These are phyloP conservation scores for Suncus etruscus DNA, from an alignment of 2,113 vertebrate genomes.

Conservation along the genomic window DNA sequence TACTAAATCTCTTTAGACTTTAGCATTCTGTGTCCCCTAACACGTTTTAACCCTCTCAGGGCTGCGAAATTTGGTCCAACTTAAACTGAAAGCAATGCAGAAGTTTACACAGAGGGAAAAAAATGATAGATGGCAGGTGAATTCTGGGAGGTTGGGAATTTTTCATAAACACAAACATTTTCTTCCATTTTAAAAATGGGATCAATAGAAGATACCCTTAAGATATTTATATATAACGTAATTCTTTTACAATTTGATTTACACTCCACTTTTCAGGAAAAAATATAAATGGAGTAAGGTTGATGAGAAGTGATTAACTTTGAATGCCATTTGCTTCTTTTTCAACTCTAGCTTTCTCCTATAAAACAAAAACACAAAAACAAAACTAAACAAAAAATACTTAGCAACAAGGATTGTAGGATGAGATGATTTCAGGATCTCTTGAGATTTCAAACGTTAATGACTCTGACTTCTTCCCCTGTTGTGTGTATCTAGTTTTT, in stretches of 20 bases:
- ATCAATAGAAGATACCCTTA: background rate
- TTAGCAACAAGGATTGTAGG: constrained; percentile 9
- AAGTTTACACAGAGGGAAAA: background rate
- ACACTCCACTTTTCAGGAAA: constrained; percentile 14
- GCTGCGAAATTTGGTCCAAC: background rate
- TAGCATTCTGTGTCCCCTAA: constrained; percentile 62
- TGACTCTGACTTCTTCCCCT: constrained; percentile 6
- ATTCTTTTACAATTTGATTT: constrained; percentile 29
- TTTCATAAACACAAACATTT: background rate
- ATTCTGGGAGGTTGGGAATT: background rate
- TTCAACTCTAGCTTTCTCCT: constrained; percentile 4
- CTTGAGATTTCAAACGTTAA: background rate
- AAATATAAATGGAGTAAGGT: background rate
- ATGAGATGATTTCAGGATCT: background rate
- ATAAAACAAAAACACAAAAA: constrained; percentile 43
- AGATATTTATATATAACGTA: constrained; percentile 18
- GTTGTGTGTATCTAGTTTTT: background rate
- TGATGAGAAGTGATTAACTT: constrained; percentile 6
- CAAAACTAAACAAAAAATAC: constrained; percentile 32
- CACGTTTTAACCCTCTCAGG: constrained; percentile 54
- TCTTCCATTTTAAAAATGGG: background rate
- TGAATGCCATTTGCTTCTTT: background rate
- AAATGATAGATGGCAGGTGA: constrained; percentile 2
- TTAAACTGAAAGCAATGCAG: constrained; percentile 9
- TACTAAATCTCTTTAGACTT: constrained; percentile 64